Percentiles rank a stretch among this genome's conserved stretches.
phyloP scores from a whole-genome alignment of 2,113 vertebrate genomes.

The Oncorhynchus kisutch region DNA sequence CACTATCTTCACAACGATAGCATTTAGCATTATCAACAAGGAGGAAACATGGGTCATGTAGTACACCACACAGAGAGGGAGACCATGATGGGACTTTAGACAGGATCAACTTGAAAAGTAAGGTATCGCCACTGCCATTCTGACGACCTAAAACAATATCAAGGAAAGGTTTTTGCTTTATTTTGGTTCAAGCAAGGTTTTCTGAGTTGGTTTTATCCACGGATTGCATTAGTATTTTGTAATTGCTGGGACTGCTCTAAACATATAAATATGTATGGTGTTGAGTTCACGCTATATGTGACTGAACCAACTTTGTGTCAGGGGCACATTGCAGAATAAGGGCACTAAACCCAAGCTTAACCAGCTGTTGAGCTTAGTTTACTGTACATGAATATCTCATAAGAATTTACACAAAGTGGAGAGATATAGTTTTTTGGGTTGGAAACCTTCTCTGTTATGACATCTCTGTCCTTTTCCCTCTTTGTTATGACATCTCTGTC shows the following conservation, averaged over 20 bases:
- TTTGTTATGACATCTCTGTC: slow-evolving; percentile 63
- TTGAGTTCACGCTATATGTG: not conserved
- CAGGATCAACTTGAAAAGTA: not conserved
- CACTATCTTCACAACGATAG: slow-evolving; percentile 50
- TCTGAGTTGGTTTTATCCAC: not conserved
- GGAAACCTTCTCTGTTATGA: slow-evolving; percentile 32
- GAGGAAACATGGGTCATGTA: slow-evolving; percentile 3
- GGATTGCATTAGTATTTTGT: not conserved
- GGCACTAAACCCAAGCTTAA: slow-evolving; percentile 53
- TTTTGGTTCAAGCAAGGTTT: not conserved
- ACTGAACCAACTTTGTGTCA: slow-evolving; percentile 24
- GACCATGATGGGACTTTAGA: not conserved
- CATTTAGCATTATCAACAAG: slow-evolving; percentile 34
- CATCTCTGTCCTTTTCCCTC: slow-evolving; percentile 3
- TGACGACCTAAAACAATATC: not conserved
- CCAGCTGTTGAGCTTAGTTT: slow-evolving; percentile 52
- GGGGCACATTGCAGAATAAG: slow-evolving; percentile 43
- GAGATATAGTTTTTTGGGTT: slow-evolving; percentile 62
- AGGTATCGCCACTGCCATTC: not conserved
- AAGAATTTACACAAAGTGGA: slow-evolving; percentile 51
- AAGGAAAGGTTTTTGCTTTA: no score
- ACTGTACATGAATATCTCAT: slow-evolving; percentile 53
- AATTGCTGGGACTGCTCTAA: not conserved
- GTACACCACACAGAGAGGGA: slow-evolving; percentile 13
- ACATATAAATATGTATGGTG: no score